Conservation (phyloP, 2,113 vertebrate genomes). For the Cavia porcellus region DNA sequence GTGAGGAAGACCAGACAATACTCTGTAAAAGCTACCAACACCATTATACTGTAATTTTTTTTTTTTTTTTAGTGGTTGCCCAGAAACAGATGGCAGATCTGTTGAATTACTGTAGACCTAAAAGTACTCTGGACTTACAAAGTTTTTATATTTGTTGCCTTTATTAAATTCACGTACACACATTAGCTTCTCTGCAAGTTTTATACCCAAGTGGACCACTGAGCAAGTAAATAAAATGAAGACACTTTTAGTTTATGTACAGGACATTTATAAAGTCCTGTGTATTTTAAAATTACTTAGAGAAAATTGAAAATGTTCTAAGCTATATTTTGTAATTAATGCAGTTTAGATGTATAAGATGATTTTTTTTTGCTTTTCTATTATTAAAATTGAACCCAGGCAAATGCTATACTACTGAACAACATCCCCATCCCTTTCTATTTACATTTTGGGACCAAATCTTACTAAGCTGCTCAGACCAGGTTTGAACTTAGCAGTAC, state of each 20-base stretch:
- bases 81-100: not conserved
- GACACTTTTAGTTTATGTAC: not conserved
- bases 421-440: not conserved
- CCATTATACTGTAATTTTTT: not conserved
- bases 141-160: not conserved
- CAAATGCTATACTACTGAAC: not conserved
- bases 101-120: not conserved
- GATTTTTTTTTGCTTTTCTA: not conserved
- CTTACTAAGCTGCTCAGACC: not conserved
- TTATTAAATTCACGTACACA: conserved; percentile 15
- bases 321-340: conserved; percentile 26
- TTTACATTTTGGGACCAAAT: not conserved
- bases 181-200: not conserved
- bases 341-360: not conserved
- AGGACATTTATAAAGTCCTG: not conserved
- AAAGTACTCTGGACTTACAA: not conserved
- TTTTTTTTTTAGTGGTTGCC: conserved; percentile 41
- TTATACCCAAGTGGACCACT: conserved; percentile 2
- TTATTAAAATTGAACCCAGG: not conserved
- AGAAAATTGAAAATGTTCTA: conserved; percentile 7
- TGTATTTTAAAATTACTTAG: not conserved
- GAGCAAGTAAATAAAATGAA: conserved; percentile 10
- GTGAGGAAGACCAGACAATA: conserved; percentile 17
- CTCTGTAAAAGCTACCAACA: not conserved
- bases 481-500: not conserved